phyloP scores from a whole-genome alignment of 2,113 vertebrate species.

The Plectropomus leopardus region DNA sequence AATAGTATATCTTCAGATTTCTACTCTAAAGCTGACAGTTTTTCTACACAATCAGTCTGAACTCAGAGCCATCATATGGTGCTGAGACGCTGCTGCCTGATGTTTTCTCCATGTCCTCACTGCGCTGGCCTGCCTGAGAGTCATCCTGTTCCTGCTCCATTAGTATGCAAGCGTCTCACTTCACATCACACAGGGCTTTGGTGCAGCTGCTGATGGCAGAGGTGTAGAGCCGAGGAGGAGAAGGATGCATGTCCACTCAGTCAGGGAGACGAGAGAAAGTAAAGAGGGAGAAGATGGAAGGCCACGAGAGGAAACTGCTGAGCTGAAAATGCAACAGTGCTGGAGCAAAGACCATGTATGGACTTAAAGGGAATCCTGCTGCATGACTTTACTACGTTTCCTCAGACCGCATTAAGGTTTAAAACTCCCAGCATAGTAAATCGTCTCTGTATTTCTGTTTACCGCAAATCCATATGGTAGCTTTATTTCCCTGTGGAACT shows the following conservation, averaged over 20 bases:
- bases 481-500: conserved; percentile 68
- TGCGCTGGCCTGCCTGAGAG: conserved; percentile 68
- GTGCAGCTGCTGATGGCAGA: conserved; percentile 81
- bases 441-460: conserved; percentile 48
- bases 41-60: conserved; percentile 8
- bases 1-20: conserved; percentile 16
- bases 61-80: conserved; percentile 12
- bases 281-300: conserved; percentile 34
- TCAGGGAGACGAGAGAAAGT: conserved; percentile 46
- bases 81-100: conserved; percentile 55
- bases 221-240: conserved; percentile 62
- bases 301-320: conserved; percentile 32
- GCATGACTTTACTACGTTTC: conserved; percentile 5
- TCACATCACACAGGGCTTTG: conserved; percentile 78
- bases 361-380: conserved; percentile 13
- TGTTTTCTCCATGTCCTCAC: conserved; percentile 68
- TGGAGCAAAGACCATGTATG: neutral
- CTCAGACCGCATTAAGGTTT: conserved; percentile 37
- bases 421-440: conserved; percentile 33
- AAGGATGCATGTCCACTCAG: conserved; percentile 63
- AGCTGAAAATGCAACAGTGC: conserved; percentile 24
- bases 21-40: conserved; percentile 1
- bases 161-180: conserved; percentile 82
- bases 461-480: conserved; percentile 44
- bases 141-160: conserved; percentile 71